These are phyloP conservation scores for Dascyllus trimaculatus DNA, from an alignment of 2,113 vertebrate genomes.

Conservation along the genomic window DNA sequence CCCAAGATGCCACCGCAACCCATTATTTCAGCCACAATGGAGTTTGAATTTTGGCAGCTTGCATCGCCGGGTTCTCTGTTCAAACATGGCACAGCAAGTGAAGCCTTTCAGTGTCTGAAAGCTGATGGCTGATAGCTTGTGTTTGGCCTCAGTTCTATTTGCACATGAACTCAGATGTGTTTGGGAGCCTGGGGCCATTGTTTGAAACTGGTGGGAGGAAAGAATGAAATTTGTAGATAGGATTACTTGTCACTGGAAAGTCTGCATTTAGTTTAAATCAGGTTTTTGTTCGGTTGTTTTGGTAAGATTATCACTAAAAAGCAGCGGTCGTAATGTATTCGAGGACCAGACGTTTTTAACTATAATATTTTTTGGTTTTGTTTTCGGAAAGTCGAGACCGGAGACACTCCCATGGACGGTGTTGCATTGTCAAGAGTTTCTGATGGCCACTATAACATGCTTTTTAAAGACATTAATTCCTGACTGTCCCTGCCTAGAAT, in stretches of 20 bases:
- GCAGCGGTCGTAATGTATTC: not conserved
- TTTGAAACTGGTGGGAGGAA: constrained; percentile 5
- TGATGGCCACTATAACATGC: too few species aligned
- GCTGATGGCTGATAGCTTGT: constrained; percentile 25
- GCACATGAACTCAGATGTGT: constrained; percentile 30
- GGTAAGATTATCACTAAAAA: not conserved
- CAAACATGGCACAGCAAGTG: constrained; percentile 25
- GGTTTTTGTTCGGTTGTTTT: not conserved
- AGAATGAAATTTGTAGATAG: constrained; percentile 10
- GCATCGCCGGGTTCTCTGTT: constrained; percentile 17
- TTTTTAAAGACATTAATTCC: too few species aligned
- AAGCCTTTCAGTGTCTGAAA: constrained; percentile 23
- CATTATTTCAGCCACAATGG: constrained; percentile 25
- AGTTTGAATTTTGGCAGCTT: constrained; percentile 27
- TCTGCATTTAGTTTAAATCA: not conserved
- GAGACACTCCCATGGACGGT: not conserved
- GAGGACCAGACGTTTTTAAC: not conserved
- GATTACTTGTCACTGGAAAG: constrained; percentile 12
- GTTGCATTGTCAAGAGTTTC: too few species aligned
- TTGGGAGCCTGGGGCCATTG: constrained; percentile 23
- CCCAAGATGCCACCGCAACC: constrained; percentile 5
- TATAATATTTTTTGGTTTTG: too few species aligned
- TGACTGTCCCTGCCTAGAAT: too few species aligned
- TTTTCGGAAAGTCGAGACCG: not conserved
- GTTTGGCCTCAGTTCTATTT: constrained; percentile 32